Base-by-base conservation (phyloP, 2,888 invertebrate species). In the Xestia ashworthii region DNA sequence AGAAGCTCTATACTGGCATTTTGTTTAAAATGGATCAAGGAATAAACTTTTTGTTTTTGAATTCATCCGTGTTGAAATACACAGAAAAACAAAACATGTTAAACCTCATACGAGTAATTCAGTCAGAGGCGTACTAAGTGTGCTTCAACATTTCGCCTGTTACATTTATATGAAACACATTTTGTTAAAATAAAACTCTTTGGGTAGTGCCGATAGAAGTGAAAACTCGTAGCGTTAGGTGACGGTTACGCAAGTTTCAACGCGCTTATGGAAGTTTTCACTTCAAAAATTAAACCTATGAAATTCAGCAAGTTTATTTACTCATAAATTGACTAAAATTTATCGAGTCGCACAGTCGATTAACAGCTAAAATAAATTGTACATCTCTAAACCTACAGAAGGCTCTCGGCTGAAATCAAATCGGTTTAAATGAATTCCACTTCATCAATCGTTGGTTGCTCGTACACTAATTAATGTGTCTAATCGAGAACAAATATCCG, bases 401-500 rank as follows among this genome's bases (percentile, higher is more conserved):
- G n/a, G 66, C 66, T 53, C 58, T 44, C 66, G 46, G 55, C 69
- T 83, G 44, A 87, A 90, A 89, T 87, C 80, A 90, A 90, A 88
- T 89, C 82, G 86, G 76, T 90, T 87, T 82, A 85, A 90, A 89
- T 87, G 79, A 87, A 89, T 89, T 89, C 84, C 85, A 80, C 85
- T 89, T 84, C 89, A 89, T 91, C 87, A 90, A 89, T 88, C 89
- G 89, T 84, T 86, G 75, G 76, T 85, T 74, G 68, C 81, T 75
- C 81, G 74, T 71, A 85, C 83, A 88, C 86, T 90, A 91, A 91
- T 90, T 89, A 91, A 90, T 89, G 86, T 85, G 70, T 83, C 80
- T 91, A 89, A 91, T 91, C 87, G 87, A 87, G 86, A 88, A 89
- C 88, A 90, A 91, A 90, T 89, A 90, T 85, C 87, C 83, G 73